Evolutionary conservation across 92 coral and sea anemone species (phyloP).

Genomic region (Nematostella vectensis): DNA sequence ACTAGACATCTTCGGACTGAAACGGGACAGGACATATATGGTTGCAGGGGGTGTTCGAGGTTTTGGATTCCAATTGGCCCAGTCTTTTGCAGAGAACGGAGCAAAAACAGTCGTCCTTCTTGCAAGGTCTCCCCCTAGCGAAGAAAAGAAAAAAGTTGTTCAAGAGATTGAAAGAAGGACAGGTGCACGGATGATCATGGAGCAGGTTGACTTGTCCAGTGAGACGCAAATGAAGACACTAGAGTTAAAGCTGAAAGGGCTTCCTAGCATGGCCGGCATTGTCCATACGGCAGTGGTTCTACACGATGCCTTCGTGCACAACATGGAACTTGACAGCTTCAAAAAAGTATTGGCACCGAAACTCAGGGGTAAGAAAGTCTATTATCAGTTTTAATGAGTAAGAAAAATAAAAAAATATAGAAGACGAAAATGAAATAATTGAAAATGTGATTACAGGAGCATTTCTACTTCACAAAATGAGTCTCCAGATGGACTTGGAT

Average conservation of each 20-base stretch:
- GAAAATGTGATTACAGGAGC: too few species aligned
- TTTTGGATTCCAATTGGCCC: slow-evolving; percentile 36
- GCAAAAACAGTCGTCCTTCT: slow-evolving; percentile 30
- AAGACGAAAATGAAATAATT: too few species aligned
- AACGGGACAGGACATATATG: slow-evolving; percentile 27
- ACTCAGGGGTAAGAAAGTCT: slow-evolving; percentile 40
- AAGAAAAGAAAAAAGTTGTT: slow-evolving; percentile 24
- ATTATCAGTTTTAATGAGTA: not conserved
- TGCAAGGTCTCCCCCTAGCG: slow-evolving; percentile 27
- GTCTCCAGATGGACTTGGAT: slow-evolving; percentile 36
- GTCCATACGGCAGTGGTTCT: slow-evolving; percentile 64
- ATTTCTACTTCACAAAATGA: slow-evolving; percentile 33
- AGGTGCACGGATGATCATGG: slow-evolving; percentile 21
- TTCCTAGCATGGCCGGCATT: slow-evolving; percentile 34
- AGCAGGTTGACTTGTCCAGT: slow-evolving; percentile 30
- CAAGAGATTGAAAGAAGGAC: slow-evolving; percentile 19
- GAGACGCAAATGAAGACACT: slow-evolving; percentile 18
- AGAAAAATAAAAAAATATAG: too few species aligned
- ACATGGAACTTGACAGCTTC: slow-evolving; percentile 26
- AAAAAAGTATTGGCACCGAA: slow-evolving; percentile 52
- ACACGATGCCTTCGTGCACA: slow-evolving; percentile 39
- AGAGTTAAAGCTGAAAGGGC: slow-evolving; percentile 15
- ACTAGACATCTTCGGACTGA: slow-evolving; percentile 38
- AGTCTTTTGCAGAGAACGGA: slow-evolving; percentile 37
- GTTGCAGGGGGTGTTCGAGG: slow-evolving; percentile 53